Percentiles rank a stretch among this genome's conserved stretches.
phyloP scores from a whole-genome alignment of 2,113 vertebrate genomes.

The Crotophaga sulcirostris region DNA sequence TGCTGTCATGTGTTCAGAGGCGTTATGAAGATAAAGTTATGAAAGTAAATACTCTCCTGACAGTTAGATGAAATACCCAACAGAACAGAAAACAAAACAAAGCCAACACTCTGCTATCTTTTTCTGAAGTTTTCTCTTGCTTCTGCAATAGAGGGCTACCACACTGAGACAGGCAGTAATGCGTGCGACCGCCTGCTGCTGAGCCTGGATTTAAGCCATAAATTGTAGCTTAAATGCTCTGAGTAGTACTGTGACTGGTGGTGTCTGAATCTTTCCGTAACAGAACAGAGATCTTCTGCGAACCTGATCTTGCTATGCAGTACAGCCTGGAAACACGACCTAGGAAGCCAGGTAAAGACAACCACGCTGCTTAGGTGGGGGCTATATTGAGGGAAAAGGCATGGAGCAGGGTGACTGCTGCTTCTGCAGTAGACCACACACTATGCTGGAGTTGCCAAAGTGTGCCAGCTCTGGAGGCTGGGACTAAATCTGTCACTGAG shows the following conservation, averaged over 20 bases:
- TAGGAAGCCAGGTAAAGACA: neutral
- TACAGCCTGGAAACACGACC: neutral
- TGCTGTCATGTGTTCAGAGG: neutral
- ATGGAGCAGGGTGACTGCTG: accelerated
- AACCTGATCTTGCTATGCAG: neutral
- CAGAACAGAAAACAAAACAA: constrained; percentile 6
- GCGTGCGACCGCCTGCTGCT: accelerated
- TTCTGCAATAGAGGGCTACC: neutral
- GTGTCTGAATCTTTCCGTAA: neutral
- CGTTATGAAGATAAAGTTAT: neutral
- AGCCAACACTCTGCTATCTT: neutral
- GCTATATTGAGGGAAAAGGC: neutral
- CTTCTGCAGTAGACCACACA: neutral
- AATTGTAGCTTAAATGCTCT: neutral
- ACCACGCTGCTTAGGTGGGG: neutral
- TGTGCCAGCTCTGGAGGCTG: neutral
- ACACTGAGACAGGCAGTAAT: neutral
- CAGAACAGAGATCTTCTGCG: neutral
- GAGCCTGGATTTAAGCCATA: neutral
- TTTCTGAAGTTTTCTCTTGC: neutral
- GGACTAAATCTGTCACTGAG: neutral
- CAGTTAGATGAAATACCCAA: neutral
- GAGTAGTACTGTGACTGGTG: neutral
- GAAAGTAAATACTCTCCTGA: neutral
- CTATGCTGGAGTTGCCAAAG: neutral